Evolutionary conservation across 2,113 vertebrate genomes (phyloP), one percentile per base, ranked within the genome.

Genomic region (Perca fluviatilis): DNA sequence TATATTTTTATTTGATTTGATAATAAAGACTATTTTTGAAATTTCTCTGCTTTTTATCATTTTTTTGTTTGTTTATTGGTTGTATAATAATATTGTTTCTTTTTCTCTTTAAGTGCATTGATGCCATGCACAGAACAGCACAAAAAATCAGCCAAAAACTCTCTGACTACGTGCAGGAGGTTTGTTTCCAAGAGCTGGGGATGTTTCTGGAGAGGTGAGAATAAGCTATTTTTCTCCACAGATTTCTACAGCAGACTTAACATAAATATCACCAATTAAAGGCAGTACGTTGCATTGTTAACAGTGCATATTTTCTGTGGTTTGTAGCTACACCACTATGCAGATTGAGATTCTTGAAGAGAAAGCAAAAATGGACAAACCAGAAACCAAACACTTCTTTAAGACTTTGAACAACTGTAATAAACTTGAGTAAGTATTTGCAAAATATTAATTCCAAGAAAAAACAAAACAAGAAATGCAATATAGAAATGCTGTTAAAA

Each of bases 171-270:
- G 68, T 93, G 0, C 47, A 47, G 50, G 50, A 40, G 1, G 27
- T 94, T 49, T 95, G 93, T 74, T 87, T 82, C 51, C 18, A 74
- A 19, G 91, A 92, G 86, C 90, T 95, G 76, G 78, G 51, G 53
- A 5, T 0, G 0, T 93, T 94, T 66, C 63, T 92, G 47, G 0
- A 46, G 13, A 90, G 53, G 94, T 94, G 53, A 19, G 16, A 76
- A 46, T 19, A 23, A 27, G 23, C 14, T 0, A 21, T 54, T 27
- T 12, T 18, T 66, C 46, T 27, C 11, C 23, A 30, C 19, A 53
- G 40, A 72, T 74, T n/a, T 50, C 4, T 15, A 57, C 2, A 10
- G 1, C n/a, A 57, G 43, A 50, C n/a, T 18, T 21, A 62, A 74
- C 2, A 11, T 43, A 4, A 19, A 43, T 14, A 57, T 33, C 11